A percentile compares a stretch with the other conserved stretches of the same genome.
phyloP scores from a whole-genome alignment of 2,113 vertebrate genomes.

The Stercorarius parasiticus region DNA sequence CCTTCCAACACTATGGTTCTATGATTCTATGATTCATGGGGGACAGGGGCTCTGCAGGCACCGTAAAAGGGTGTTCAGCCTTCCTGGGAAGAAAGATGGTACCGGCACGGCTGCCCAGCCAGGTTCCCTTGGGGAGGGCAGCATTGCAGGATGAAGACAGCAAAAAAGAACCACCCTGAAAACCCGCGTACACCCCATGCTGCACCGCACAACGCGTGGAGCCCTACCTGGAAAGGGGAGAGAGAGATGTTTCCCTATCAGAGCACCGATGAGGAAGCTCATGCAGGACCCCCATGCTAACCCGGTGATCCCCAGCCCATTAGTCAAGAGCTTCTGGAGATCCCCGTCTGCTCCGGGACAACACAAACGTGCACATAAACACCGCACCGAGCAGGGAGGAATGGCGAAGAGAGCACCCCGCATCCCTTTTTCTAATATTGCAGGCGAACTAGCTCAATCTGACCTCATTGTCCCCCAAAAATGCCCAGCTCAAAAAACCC shows the following conservation, averaged over 20 bases:
- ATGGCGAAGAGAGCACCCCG: not conserved
- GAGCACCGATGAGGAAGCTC: not conserved
- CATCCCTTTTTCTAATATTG: rapidly evolving
- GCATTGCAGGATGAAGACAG: not conserved
- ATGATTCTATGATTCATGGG: too few relatives aligned
- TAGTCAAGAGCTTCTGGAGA: not conserved
- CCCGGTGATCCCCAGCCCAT: rapidly evolving
- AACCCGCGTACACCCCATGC: not conserved
- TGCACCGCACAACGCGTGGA: rapidly evolving
- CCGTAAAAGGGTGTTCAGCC: not conserved
- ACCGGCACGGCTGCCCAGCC: not conserved
- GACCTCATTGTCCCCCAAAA: not conserved
- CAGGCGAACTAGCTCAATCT: not conserved
- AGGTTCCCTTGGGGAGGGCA: not conserved
- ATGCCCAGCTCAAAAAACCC: not conserved
- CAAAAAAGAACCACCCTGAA: not conserved
- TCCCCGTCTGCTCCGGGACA: not conserved
- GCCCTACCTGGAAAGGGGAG: not conserved
- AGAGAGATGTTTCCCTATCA: not conserved
- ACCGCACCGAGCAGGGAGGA: not conserved
- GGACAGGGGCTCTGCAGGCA: not conserved
- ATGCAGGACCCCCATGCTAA: not conserved
- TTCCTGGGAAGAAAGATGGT: not conserved
- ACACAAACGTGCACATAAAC: rapidly evolving
- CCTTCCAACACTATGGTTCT: too few relatives aligned